Percentiles rank a stretch among this genome's conserved stretches.
Conservation (phyloP, 2,888 invertebrate species). For the Nasonia oneida region DNA sequence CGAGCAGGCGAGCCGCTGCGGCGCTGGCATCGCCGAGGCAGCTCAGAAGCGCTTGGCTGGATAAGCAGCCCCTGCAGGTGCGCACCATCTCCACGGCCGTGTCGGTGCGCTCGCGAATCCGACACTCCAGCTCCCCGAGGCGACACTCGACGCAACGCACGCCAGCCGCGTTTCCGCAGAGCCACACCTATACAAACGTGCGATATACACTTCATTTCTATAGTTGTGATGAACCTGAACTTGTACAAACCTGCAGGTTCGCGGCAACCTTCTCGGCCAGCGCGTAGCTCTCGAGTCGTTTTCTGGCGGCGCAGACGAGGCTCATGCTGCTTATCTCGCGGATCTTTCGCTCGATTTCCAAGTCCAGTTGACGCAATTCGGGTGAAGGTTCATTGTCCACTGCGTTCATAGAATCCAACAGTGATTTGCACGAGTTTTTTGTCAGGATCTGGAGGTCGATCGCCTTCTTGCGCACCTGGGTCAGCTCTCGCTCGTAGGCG, state of each 20-base stretch:
- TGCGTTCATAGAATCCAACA: background rate
- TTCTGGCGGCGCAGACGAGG: slow-evolving; percentile 10
- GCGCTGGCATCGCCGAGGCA: background rate
- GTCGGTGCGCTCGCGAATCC: slow-evolving; percentile 35
- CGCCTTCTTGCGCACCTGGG: slow-evolving; percentile 16
- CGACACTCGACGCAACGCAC: background rate
- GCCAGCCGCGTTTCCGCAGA: slow-evolving; percentile 41
- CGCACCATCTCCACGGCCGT: slow-evolving; percentile 36
- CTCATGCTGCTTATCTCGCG: slow-evolving; percentile 6
- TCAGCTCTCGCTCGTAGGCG: background rate
- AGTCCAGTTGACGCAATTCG: background rate
- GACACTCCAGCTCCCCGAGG: slow-evolving; percentile 14
- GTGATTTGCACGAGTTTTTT: background rate
- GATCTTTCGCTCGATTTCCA: background rate
- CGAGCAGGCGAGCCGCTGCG: slow-evolving; percentile 6
- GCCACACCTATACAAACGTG: slow-evolving; percentile 16
- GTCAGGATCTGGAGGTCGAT: slow-evolving; percentile 26
- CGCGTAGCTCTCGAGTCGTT: slow-evolving; percentile 13
- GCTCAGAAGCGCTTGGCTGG: background rate
- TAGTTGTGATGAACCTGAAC: no score
- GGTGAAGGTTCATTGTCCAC: background rate
- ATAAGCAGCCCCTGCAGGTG: slow-evolving; percentile 43
- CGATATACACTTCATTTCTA: no score
- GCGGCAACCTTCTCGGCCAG: slow-evolving; percentile 5
- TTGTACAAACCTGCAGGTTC: slow-evolving; percentile 34